Evolutionary conservation across 2,113 vertebrate species (phyloP), one percentile per base, ranked within the genome.

Genomic region (Serilophus lunatus): DNA sequence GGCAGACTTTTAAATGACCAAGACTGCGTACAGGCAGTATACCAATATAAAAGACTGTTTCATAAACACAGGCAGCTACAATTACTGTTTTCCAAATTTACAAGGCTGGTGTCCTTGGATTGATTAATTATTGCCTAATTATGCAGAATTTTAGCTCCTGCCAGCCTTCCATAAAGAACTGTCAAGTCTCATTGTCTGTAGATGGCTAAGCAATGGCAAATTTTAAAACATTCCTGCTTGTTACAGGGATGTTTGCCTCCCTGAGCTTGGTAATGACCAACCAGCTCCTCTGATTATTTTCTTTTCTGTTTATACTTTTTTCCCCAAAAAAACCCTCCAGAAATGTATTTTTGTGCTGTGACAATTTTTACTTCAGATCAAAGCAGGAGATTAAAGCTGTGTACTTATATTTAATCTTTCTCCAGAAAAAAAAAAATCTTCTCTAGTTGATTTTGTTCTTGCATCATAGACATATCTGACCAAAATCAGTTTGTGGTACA

Each of bases 111-210:
- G 47, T 69, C 77, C 79, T 96, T 95, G 91, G 64, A 95, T 78
- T 96, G 75, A 95, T 92, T 92, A 90, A 92, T 91, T 95, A 81
- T 82, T 84, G 86, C 61, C 71, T 94, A 86, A 82, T 82, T 94
- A 94, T 79, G 76, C 75, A 88, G 85, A 87, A 45, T 12, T 82
- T 92, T 93, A 96, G 95, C 92, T 96, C 87, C 81, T 83, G 70
- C 53, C 53, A 79, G 54, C 77, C 78, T 71, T 86, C 57, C 4
- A 0, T 74, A 86, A 94, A 86, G 83, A 96, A 64, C 65, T 94
- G 94, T 92, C 86, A 79, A 72, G 36, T 64, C 90, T 94, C 71
- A 93, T 95, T 97, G 92, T 96, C 75, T 96, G 88, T 95, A 93
- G 78, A 93, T 89, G 95, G 88, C 35, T 83, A 90, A 88, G 95